Evolutionary conservation across 2,113 vertebrate species (phyloP).

Genomic region (Tragelaphus imberbis): DNA sequence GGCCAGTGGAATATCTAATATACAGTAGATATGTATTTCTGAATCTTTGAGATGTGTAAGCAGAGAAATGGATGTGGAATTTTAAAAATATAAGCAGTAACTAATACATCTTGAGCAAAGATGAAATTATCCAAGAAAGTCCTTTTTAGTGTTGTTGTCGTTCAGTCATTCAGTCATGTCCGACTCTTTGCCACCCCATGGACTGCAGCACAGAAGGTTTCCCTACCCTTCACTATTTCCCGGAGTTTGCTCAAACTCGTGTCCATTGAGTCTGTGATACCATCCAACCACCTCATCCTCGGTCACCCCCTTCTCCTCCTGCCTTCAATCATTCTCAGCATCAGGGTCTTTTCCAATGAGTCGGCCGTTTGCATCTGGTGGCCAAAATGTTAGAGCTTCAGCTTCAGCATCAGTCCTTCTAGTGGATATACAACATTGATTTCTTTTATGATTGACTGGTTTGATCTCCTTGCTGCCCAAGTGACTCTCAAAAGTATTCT

Average conservation of each 20-base stretch:
- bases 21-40: neutral
- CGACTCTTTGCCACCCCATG: neutral
- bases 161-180: neutral
- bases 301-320: neutral
- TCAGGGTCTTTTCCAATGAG: neutral
- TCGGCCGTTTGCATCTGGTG: neutral
- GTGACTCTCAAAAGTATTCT: neutral
- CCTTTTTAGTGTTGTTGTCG: neutral
- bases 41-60: neutral
- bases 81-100: neutral
- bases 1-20: neutral
- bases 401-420: neutral
- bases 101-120: neutral
- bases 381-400: neutral
- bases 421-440: neutral
- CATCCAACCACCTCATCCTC: neutral
- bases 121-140: neutral
- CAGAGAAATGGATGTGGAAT: neutral
- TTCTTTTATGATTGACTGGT: neutral
- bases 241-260: neutral
- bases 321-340: neutral
- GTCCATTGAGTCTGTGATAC: neutral
- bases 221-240: neutral
- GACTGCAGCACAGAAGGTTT: neutral
- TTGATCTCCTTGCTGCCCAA: neutral